A percentile compares a stretch with the other conserved stretches of the same genome.
Conservation (phyloP, 2,888 invertebrate species). For the Aleiodes alternator region DNA sequence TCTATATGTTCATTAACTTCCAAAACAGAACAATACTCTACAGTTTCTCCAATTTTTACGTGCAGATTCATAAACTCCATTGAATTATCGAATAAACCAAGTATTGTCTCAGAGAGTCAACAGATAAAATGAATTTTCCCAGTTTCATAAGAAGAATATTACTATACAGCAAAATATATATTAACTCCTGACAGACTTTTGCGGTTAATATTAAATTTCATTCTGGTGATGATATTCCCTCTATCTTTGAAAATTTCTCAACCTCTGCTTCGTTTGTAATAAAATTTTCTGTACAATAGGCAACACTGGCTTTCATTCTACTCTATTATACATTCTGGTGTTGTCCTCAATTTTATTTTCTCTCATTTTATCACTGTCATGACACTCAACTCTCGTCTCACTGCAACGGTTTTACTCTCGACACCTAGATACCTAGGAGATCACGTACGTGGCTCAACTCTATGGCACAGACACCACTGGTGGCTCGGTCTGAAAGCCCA, state of each 20-base stretch:
- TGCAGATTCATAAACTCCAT: too few species aligned
- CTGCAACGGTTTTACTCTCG: slow-evolving; percentile 28
- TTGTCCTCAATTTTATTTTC: slow-evolving; percentile 17
- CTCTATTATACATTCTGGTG: slow-evolving; percentile 14
- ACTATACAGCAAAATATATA: too few species aligned
- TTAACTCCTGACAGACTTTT: not conserved
- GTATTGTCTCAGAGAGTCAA: too few species aligned
- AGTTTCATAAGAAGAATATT: too few species aligned
- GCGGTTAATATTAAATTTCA: slow-evolving; percentile 18
- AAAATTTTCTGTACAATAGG: slow-evolving; percentile 1
- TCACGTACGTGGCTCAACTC: slow-evolving; percentile 28
- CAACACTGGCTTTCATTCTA: slow-evolving; percentile 5
- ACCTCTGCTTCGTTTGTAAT: slow-evolving; percentile 6
- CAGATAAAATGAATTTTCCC: not conserved
- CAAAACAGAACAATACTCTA: too few species aligned
- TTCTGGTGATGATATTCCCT: slow-evolving; percentile 21
- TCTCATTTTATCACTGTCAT: slow-evolving; percentile 19
- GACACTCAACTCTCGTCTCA: slow-evolving; percentile 19
- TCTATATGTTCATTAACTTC: too few species aligned
- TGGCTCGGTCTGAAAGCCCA: slow-evolving; percentile 14
- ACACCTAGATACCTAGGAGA: slow-evolving; percentile 6
- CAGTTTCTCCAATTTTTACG: too few species aligned
- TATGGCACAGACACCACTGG: not conserved
- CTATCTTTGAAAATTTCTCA: not conserved
- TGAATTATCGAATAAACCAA: too few species aligned